phyloP scores from a whole-genome alignment of 2,888 invertebrate genomes.

The Diloba caeruleocephala region DNA sequence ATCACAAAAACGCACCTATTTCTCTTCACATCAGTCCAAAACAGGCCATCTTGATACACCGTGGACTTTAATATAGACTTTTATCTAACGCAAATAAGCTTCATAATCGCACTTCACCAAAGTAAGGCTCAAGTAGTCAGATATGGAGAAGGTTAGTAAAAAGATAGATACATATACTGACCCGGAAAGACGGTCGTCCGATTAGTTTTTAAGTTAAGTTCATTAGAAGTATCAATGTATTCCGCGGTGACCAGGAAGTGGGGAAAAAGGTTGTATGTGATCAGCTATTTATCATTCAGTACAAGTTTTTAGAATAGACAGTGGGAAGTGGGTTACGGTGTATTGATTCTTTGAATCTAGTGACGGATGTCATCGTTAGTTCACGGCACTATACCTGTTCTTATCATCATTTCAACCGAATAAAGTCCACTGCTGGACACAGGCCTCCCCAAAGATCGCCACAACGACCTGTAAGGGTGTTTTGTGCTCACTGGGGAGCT shows the following conservation, averaged over 20 bases:
- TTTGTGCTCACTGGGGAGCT: too few species aligned
- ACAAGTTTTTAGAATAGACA: constrained; percentile 9
- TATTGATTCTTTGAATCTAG: constrained; percentile 1
- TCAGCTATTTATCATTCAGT: constrained; percentile 12
- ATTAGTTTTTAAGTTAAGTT: constrained; percentile 37
- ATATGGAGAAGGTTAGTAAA: constrained; percentile 31
- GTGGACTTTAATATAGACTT: background rate
- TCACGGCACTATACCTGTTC: too few species aligned
- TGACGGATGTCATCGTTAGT: constrained; percentile 20
- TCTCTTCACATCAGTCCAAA: too few species aligned
- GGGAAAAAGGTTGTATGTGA: constrained; percentile 21
- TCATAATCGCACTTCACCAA: constrained; percentile 1
- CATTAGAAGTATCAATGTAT: constrained; percentile 35
- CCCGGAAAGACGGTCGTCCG: constrained; percentile 10
- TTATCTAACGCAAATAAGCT: constrained; percentile 9
- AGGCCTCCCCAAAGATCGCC: too few species aligned
- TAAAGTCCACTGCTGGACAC: too few species aligned
- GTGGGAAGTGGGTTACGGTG: constrained; percentile 9
- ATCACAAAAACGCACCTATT: too few species aligned
- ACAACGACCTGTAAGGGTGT: too few species aligned
- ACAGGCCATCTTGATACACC: too few species aligned
- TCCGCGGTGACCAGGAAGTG: constrained; percentile 31
- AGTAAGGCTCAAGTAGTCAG: background rate
- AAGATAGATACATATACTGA: constrained; percentile 27
- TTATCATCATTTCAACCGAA: too few species aligned